A percentile compares a stretch with the other conserved stretches of the same genome.
These are phyloP conservation scores for Salticus scenicus DNA, from an alignment of 2,888 invertebrate genomes.

Conservation along the genomic window DNA sequence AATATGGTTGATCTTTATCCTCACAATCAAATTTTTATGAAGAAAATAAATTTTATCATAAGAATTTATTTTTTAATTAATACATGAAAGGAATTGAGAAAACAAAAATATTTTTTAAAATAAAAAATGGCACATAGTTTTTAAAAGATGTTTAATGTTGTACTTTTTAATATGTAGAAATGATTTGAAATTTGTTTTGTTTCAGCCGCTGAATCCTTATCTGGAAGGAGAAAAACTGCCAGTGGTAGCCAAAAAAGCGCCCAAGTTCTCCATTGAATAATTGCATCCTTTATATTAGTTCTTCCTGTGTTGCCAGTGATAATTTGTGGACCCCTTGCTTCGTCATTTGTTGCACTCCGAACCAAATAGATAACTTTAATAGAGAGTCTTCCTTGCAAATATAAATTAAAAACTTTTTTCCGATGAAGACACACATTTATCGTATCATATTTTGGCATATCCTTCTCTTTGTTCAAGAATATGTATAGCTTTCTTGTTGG, in stretches of 20 bases:
- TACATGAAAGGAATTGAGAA: no score
- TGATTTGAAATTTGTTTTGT: constrained; percentile 74
- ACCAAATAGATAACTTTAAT: background rate
- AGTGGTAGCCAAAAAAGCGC: constrained; percentile 94
- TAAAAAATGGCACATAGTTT: no score
- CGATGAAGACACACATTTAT: no score
- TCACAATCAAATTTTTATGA: no score
- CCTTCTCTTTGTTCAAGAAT: background rate
- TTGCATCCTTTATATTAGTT: background rate
- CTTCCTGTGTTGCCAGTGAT: constrained; percentile 26
- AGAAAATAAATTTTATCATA: no score
- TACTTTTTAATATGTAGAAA: no score
- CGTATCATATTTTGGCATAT: background rate
- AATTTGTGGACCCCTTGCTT: constrained; percentile 11
- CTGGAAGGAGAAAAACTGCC: constrained; percentile 89
- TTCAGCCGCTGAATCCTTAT: constrained; percentile 87
- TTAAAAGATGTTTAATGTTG: no score
- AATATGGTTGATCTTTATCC: no score
- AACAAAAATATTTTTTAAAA: no score
- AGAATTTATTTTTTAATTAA: no score
- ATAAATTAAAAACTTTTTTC: background rate
- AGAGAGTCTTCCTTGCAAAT: background rate
- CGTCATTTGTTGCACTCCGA: background rate
- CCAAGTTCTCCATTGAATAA: constrained; percentile 73
- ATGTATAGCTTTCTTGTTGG: background rate